Conservation (phyloP, 2,113 vertebrate species). For the Aix galericulata region DNA sequence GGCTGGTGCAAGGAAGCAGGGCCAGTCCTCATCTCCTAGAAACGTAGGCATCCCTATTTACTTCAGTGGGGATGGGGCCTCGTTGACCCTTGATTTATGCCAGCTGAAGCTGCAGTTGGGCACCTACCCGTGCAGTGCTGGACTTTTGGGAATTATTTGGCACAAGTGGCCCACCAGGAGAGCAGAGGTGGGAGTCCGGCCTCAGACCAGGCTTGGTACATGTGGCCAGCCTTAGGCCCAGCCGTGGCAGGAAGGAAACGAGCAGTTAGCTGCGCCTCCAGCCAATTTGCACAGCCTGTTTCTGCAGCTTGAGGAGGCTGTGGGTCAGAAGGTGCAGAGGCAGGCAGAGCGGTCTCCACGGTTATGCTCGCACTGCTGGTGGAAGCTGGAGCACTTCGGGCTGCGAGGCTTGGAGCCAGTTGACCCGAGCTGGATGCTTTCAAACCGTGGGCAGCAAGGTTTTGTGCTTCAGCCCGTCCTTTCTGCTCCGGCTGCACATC, state of each 20-base stretch:
- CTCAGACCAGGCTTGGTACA: not conserved
- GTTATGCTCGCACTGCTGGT: not conserved
- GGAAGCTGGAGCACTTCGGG: not conserved
- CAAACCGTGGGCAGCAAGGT: not conserved
- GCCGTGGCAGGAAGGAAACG: not conserved
- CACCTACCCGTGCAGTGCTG: not conserved
- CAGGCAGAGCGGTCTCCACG: not conserved
- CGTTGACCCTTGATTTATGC: conserved; percentile 33
- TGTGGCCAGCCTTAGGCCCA: not conserved
- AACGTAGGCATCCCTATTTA: conserved; percentile 5
- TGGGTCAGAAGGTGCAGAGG: not conserved
- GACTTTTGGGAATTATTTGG: conserved; percentile 13
- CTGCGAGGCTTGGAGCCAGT: not conserved
- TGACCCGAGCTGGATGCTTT: not conserved
- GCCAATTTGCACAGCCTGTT: not conserved
- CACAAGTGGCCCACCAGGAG: not conserved
- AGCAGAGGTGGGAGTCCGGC: not conserved
- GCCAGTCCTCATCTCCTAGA: conserved; percentile 10
- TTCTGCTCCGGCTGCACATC: not conserved
- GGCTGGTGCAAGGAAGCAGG: conserved; percentile 26
- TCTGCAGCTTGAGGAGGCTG: not conserved
- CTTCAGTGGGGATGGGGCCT: not conserved
- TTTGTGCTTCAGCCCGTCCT: not conserved
- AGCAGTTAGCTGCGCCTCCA: not conserved
- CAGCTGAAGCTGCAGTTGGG: not conserved